Percentiles rank a stretch among this genome's conserved stretches.
These are phyloP conservation scores for Propsilocerus akamusi DNA, from an alignment of 1,140 invertebrate genomes.

Conservation along the genomic window DNA sequence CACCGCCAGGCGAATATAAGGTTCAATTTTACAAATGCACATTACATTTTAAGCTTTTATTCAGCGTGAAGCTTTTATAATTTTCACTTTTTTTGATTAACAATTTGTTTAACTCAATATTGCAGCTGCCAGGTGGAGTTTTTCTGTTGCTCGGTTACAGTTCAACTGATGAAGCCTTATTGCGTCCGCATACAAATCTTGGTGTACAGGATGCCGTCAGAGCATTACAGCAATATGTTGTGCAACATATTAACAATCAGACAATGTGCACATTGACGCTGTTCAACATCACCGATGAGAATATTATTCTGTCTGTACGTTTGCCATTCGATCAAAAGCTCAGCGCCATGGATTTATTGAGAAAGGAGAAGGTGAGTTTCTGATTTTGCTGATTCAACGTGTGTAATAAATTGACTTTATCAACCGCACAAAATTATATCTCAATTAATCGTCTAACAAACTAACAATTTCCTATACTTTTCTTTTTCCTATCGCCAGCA, in stretches of 20 bases:
- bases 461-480: conserved; percentile 1
- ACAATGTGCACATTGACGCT: conserved; percentile 64
- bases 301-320: conserved; percentile 67
- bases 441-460: neutral
- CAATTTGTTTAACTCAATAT: no score
- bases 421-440: neutral
- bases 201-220: conserved; percentile 60
- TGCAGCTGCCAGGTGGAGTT: conserved; percentile 55
- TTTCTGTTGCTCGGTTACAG: conserved; percentile 78
- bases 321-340: conserved; percentile 43
- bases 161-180: conserved; percentile 62
- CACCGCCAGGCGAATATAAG: conserved; percentile 46
- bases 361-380: conserved; percentile 45
- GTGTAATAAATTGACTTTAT: neutral
- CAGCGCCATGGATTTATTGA: conserved; percentile 33
- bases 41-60: neutral
- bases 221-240: conserved; percentile 56
- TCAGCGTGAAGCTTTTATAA: no score
- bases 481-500: conserved; percentile 36
- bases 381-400: neutral
- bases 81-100: neutral
- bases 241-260: conserved; percentile 50
- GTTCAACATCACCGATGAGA: conserved; percentile 68
- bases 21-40: conserved; percentile 16
- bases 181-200: conserved; percentile 57